phyloP scores from a whole-genome alignment of 2,113 vertebrate species.

The Crotalus helleri region DNA sequence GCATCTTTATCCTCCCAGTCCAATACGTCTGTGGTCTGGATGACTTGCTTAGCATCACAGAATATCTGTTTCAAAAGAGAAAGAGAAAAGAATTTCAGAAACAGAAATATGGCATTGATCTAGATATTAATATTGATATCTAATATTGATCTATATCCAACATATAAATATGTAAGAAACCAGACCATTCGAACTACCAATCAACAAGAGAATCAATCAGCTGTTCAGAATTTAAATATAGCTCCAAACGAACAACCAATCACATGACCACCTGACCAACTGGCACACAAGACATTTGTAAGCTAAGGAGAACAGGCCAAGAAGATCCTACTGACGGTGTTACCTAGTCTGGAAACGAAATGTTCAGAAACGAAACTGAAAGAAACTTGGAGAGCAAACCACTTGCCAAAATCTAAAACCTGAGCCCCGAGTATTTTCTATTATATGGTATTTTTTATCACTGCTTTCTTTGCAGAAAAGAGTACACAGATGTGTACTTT shows the following conservation, averaged over 20 bases:
- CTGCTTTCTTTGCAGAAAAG: neutral
- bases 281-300: neutral
- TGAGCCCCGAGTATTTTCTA: too few relatives aligned
- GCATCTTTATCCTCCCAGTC: constrained; percentile 85
- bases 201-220: neutral
- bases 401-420: too few relatives aligned
- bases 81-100: constrained; percentile 14
- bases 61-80: constrained; percentile 75
- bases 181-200: neutral
- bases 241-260: neutral
- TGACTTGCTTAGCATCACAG: constrained; percentile 73
- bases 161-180: neutral
- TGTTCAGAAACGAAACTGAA: too few relatives aligned
- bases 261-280: neutral
- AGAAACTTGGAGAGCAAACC: too few relatives aligned
- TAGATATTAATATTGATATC: too few relatives aligned
- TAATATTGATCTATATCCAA: neutral
- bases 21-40: constrained; percentile 74
- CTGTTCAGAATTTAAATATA: neutral
- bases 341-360: neutral
- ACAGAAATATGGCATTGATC: neutral
- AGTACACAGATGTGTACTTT: neutral
- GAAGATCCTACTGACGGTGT: neutral
- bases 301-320: neutral
- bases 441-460: neutral